Conservation (phyloP, 1,140 invertebrate genomes). For the Uloborus diversus region DNA sequence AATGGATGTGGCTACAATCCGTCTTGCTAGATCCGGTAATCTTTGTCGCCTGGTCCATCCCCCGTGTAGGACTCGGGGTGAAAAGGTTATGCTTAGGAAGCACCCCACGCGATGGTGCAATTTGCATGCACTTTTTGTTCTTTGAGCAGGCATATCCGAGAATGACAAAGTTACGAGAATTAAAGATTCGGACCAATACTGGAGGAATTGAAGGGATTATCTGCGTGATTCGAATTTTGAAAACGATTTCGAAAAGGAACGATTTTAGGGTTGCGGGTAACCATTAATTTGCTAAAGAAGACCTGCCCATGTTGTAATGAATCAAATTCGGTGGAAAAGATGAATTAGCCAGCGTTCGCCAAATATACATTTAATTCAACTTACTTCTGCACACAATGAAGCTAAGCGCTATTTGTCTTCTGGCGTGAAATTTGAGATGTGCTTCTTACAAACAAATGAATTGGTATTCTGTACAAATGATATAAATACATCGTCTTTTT, state of each 20-base stretch:
- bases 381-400: neutral
- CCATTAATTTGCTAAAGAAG: constrained; percentile 24
- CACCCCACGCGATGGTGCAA: constrained; percentile 15
- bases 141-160: neutral
- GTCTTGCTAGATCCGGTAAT: constrained; percentile 37
- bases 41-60: constrained; percentile 34
- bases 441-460: too few species aligned
- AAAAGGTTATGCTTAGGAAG: constrained; percentile 16
- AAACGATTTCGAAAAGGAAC: neutral
- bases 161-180: constrained; percentile 42
- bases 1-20: constrained; percentile 39
- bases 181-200: constrained; percentile 18
- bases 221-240: constrained; percentile 31
- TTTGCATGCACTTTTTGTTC: constrained; percentile 6
- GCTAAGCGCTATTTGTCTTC: neutral
- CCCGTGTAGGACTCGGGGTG: constrained; percentile 17
- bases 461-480: too few species aligned
- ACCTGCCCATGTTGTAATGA: constrained; percentile 16
- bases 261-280: constrained; percentile 5
- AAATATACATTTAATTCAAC: constrained; percentile 1
- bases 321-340: constrained; percentile 17
- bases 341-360: neutral
- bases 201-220: neutral
- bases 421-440: neutral
- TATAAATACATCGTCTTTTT: too few species aligned